These are phyloP conservation scores for Passerina amoena DNA, from an alignment of 2,113 vertebrate genomes.

Conservation along the genomic window DNA sequence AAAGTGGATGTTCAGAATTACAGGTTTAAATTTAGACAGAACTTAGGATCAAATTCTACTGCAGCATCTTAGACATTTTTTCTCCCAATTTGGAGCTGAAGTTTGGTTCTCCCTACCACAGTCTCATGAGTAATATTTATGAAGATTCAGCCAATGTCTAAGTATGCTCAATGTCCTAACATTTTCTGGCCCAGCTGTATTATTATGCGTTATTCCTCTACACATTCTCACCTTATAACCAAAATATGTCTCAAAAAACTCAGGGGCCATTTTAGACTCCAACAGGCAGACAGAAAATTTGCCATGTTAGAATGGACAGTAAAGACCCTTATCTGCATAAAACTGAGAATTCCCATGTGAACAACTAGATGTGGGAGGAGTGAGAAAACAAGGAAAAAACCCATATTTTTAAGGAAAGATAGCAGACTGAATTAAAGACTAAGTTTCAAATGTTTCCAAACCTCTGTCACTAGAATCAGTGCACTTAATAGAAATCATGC, in stretches of 20 bases:
- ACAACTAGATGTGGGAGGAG: not conserved
- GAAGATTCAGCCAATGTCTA: not conserved
- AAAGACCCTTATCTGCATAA: not conserved
- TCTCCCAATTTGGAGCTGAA: not conserved
- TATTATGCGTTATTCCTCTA: not conserved
- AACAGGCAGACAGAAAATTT: not conserved
- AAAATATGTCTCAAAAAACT: not conserved
- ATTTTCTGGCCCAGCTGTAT: not conserved
- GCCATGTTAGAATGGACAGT: not conserved
- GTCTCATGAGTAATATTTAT: not conserved
- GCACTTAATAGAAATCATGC: slow-evolving; percentile 11
- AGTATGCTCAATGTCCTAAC: not conserved
- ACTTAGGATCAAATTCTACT: not conserved
- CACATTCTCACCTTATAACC: not conserved
- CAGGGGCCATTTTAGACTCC: not conserved
- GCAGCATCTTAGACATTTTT: not conserved
- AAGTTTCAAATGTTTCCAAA: slow-evolving; percentile 41
- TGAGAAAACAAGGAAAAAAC: not conserved
- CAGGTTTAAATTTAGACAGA: not conserved
- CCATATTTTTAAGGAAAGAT: not conserved
- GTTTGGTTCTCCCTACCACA: not conserved
- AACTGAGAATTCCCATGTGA: not conserved
- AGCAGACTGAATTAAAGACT: not conserved
- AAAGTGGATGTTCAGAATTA: not conserved
- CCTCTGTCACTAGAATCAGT: not conserved